Base-by-base conservation (phyloP, 2,113 vertebrate genomes). In the Gasterosteus nipponicus region DNA sequence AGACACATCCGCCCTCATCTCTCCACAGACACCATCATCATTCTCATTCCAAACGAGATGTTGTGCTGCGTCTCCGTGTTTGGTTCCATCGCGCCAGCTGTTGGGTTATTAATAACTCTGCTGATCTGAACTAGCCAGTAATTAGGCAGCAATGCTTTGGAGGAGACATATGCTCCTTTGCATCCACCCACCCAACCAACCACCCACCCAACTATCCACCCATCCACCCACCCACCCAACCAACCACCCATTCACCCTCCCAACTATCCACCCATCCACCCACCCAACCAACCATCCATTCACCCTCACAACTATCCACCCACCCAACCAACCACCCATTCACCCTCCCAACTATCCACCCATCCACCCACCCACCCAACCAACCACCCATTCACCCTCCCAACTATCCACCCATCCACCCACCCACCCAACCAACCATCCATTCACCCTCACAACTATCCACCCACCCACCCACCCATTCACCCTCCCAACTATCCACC, bases 101-200 rank as follows among this genome's bases (percentile, higher is more conserved):
- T 87, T 92, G 82, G 69, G 87, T 90, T 93, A 93, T 94, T 94
- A 92, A 94, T 92, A 93, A 89, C 91, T 53, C 74, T 74, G 80
- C 88, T 84, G 82, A 87, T 89, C 89, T 87, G 92, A 92, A 92
- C 86, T 86, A 92, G 91, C 82, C 77, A 77, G 89, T 91, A 92
- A 93, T 93, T 92, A 92, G 89, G 83, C 86, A 90, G 89, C 84
- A 89, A 89, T 86, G 82, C 84, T 90, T 87, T 86, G 82, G 86
- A 89, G 86, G 66, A 91, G 85, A 78, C 86, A 80, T 84, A 80
- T 80, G 56, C 67, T 60, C 75, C 72, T 86, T 80, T 68, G 63
- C 81, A 73, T 86, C 69, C 75, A 70, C 73, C 77, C 82, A 12
- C 66, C 60, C 83, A 46, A 78, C 71, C 46, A 16, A 58, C 53